These are phyloP conservation scores for Diaperis boleti DNA, from an alignment of 2,888 invertebrate species.

Conservation along the genomic window DNA sequence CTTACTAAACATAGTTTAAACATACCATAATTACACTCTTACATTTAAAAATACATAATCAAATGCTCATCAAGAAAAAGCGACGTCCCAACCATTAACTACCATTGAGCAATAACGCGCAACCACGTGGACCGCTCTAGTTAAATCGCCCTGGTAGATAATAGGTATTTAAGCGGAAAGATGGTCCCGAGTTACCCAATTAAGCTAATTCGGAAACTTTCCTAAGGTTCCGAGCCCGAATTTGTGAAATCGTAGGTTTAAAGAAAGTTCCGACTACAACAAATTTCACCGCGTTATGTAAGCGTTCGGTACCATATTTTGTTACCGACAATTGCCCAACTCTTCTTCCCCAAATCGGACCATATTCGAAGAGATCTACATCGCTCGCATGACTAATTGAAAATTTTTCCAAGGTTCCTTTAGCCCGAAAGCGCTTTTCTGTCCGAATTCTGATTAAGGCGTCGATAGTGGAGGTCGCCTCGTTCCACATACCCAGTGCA, in stretches of 20 bases:
- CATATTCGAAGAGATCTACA: neutral
- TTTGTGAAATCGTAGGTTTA: constrained; percentile 25
- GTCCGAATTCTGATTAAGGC: constrained; percentile 35
- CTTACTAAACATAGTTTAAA: too few species aligned
- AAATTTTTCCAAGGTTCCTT: constrained; percentile 17
- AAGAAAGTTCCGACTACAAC: constrained; percentile 15
- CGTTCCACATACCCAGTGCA: constrained; percentile 58
- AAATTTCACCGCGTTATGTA: constrained; percentile 31
- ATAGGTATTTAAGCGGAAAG: neutral
- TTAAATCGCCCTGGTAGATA: neutral
- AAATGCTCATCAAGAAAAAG: too few species aligned
- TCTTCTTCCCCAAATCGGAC: neutral
- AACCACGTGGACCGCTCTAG: neutral
- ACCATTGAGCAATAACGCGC: too few species aligned
- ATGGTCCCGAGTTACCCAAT: neutral
- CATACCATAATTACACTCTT: too few species aligned
- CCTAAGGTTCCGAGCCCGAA: constrained; percentile 1
- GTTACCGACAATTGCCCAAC: constrained; percentile 12
- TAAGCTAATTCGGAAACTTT: constrained; percentile 5
- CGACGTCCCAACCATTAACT: too few species aligned
- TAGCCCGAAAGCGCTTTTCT: constrained; percentile 25
- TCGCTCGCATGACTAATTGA: constrained; percentile 26
- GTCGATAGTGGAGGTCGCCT: constrained; percentile 47
- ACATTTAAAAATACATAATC: too few species aligned
- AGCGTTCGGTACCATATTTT: constrained; percentile 15